phyloP scores from a whole-genome alignment of 1,140 invertebrate species.

The Euura saliciscinereae region DNA sequence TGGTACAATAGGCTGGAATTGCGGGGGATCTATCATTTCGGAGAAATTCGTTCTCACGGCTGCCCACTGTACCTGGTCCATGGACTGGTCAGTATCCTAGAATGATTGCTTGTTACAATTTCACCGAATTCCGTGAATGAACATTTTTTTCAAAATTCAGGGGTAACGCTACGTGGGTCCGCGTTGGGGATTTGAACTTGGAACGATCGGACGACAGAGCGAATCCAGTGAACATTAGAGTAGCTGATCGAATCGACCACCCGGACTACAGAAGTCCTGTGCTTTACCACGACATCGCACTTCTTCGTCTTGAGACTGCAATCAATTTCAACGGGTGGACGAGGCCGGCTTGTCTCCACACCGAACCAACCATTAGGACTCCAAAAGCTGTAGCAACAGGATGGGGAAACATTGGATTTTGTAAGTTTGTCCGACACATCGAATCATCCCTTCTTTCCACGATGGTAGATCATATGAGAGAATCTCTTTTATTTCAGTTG shows the following conservation, averaged over 20 bases:
- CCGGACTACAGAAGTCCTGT: conserved; percentile 54
- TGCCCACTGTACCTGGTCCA: conserved; percentile 54
- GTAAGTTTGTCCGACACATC: no score
- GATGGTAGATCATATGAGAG: no score
- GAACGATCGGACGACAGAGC: conserved; percentile 52
- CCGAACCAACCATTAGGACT: not conserved
- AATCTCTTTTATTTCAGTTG: conserved; percentile 16
- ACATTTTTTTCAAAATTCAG: conserved; percentile 28
- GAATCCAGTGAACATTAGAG: conserved; percentile 47
- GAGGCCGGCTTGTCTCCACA: conserved; percentile 59
- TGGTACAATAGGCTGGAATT: conserved; percentile 37
- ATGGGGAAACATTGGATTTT: conserved; percentile 55
- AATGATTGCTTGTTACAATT: no score
- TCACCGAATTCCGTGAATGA: no score
- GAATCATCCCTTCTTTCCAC: no score
- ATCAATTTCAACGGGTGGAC: conserved; percentile 59
- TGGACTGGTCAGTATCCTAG: conserved; percentile 32
- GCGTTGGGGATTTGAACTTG: conserved; percentile 63
- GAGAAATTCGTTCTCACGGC: conserved; percentile 58
- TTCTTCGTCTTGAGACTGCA: conserved; percentile 55
- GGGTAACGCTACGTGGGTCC: conserved; percentile 42
- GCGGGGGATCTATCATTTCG: conserved; percentile 61
- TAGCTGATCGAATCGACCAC: conserved; percentile 57
- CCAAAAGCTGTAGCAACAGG: conserved; percentile 55
- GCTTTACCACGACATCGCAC: conserved; percentile 65